phyloP scores from a whole-genome alignment of 1,140 invertebrate species.

The Aphidius gifuensis region DNA sequence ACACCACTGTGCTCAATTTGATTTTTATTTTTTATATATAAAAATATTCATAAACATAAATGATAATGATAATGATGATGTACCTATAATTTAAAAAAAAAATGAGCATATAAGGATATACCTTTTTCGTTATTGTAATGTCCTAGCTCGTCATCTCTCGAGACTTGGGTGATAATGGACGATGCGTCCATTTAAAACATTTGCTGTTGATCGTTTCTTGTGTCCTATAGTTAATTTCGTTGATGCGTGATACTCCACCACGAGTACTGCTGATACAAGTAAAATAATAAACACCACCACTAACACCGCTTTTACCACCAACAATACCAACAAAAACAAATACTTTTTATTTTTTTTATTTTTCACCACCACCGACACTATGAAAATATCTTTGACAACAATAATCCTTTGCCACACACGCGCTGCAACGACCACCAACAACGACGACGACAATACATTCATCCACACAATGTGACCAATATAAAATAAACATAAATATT shows the following conservation, averaged over 20 bases:
- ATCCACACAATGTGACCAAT: too few species aligned
- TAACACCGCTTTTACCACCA: conserved; percentile 10
- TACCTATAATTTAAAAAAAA: conserved; percentile 3
- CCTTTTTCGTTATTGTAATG: conserved; percentile 90
- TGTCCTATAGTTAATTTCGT: conserved; percentile 45
- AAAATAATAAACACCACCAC: conserved; percentile 5
- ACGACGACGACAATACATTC: too few species aligned
- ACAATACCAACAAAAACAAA: too few species aligned
- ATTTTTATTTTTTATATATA: too few species aligned
- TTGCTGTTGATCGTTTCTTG: conserved; percentile 54
- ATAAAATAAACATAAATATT: too few species aligned
- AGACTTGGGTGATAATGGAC: conserved; percentile 97
- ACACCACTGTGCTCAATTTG: too few species aligned
- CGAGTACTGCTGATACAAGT: background rate
- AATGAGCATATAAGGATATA: conserved; percentile 40
- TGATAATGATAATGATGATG: background rate
- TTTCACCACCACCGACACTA: conserved; percentile 1
- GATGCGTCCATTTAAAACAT: conserved; percentile 94
- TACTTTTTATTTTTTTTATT: background rate
- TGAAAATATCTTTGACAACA: conserved; percentile 17
- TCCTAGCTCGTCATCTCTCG: conserved; percentile 85
- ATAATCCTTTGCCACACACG: conserved; percentile 9
- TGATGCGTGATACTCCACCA: conserved; percentile 36
- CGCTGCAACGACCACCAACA: too few species aligned
- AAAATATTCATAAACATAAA: background rate